These are phyloP conservation scores for Mnemiopsis leidyi DNA, from an alignment of 37 sponge, comb jelly and placozoan species.

Conservation along the genomic window DNA sequence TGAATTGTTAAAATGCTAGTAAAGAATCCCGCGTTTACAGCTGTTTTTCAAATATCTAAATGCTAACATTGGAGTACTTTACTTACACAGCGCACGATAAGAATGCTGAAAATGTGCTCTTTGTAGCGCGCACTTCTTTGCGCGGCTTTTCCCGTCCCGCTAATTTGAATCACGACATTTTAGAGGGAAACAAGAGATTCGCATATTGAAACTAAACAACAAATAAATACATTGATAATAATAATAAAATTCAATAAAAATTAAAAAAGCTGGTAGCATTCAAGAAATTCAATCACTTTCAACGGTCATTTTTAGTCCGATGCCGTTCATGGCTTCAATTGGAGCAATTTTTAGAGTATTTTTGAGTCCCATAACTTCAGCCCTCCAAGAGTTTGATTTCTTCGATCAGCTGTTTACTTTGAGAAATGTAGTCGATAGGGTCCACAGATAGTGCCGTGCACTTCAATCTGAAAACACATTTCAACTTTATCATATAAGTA, in stretches of 20 bases:
- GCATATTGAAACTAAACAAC: not conserved
- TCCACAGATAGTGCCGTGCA: not conserved
- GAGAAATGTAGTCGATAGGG: not conserved
- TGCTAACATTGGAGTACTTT: not conserved
- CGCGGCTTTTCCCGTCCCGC: not conserved
- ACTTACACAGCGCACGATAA: not conserved
- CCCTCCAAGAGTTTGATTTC: constrained; percentile 15
- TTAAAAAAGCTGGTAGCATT: not conserved
- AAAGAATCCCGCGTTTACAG: not conserved
- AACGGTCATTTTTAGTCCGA: not conserved
- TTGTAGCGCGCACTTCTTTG: not conserved
- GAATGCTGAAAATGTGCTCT: constrained; percentile 15
- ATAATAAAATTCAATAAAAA: not conserved
- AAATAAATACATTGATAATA: not conserved
- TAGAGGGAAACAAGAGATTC: not conserved
- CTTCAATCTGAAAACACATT: not conserved
- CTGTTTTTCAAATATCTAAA: not conserved
- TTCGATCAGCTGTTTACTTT: not conserved
- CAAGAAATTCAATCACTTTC: not conserved
- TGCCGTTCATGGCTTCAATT: not conserved
- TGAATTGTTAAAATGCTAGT: no score
- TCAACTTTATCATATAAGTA: not conserved
- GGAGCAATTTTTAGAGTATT: not conserved
- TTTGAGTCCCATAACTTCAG: not conserved
- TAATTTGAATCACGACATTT: not conserved